phyloP scores from a whole-genome alignment of 2,888 invertebrate species.

The Ormia ochracea region DNA sequence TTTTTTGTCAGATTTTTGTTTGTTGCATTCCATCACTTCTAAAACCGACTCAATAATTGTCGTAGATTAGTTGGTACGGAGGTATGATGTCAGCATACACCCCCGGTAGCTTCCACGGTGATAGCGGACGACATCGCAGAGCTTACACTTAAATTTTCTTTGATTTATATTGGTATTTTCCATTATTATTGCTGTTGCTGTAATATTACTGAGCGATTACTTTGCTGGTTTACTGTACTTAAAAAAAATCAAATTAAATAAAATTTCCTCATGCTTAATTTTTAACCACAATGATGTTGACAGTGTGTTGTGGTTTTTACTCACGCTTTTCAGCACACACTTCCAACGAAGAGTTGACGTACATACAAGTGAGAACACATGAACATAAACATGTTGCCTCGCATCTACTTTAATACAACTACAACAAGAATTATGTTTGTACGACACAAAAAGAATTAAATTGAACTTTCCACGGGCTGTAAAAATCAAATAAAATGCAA shows the following conservation, averaged over 20 bases:
- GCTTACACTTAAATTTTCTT: too few relatives aligned
- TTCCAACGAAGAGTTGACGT: slow-evolving; percentile 41
- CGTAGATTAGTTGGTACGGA: neutral
- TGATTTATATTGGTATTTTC: too few relatives aligned
- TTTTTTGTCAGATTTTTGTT: neutral
- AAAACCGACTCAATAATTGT: neutral
- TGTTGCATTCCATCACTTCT: neutral
- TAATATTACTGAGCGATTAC: neutral
- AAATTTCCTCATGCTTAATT: slow-evolving; percentile 61
- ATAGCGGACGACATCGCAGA: too few relatives aligned
- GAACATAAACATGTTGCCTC: neutral
- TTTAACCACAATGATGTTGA: slow-evolving; percentile 73
- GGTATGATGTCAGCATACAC: too few relatives aligned
- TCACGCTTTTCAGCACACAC: slow-evolving; percentile 61
- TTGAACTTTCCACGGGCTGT: slow-evolving; percentile 10
- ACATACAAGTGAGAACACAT: slow-evolving; percentile 15
- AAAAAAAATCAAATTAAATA: neutral
- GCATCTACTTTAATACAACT: neutral
- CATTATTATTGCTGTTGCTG: too few relatives aligned
- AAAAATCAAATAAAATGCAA: neutral
- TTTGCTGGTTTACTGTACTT: neutral
- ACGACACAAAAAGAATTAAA: neutral
- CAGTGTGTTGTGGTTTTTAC: slow-evolving; percentile 69
- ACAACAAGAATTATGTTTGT: neutral
- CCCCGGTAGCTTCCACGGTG: too few relatives aligned